These are phyloP conservation scores for Petromus typicus DNA, from an alignment of 2,113 vertebrate species.

Conservation along the genomic window DNA sequence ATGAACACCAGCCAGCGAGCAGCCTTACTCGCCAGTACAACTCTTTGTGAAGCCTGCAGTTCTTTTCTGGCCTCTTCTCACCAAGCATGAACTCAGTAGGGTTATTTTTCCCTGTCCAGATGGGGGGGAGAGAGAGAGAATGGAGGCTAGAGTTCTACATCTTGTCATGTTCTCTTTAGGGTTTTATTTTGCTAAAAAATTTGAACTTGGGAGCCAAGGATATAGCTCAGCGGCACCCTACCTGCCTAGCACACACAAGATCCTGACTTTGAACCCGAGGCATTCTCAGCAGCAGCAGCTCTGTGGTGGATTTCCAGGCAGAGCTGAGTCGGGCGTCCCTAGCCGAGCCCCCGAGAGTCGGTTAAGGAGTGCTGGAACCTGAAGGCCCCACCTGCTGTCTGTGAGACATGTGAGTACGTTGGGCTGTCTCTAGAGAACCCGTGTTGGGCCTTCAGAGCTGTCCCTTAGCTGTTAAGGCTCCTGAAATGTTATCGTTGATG, in stretches of 20 bases:
- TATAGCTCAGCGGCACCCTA: too few relatives aligned
- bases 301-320: constrained; percentile 76
- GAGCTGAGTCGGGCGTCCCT: constrained; percentile 77
- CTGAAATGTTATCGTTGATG: too few relatives aligned
- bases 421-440: too few relatives aligned
- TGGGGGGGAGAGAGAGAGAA: constrained; percentile 40
- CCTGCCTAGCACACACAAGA: too few relatives aligned
- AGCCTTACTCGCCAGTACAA: background rate
- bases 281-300: constrained; percentile 73
- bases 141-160: background rate
- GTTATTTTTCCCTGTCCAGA: background rate
- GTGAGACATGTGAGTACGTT: too few relatives aligned
- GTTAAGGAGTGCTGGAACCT: constrained; percentile 58
- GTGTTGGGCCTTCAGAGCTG: too few relatives aligned
- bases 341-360: constrained; percentile 78
- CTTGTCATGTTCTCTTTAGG: background rate
- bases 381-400: background rate
- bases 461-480: too few relatives aligned
- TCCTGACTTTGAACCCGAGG: constrained; percentile 28
- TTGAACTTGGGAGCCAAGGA: background rate
- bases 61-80: background rate
- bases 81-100: background rate
- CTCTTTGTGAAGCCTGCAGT: background rate
- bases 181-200: background rate
- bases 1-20: background rate